phyloP scores from a whole-genome alignment of 2,797 vertebrate species.

The Austrolebias charrua region DNA sequence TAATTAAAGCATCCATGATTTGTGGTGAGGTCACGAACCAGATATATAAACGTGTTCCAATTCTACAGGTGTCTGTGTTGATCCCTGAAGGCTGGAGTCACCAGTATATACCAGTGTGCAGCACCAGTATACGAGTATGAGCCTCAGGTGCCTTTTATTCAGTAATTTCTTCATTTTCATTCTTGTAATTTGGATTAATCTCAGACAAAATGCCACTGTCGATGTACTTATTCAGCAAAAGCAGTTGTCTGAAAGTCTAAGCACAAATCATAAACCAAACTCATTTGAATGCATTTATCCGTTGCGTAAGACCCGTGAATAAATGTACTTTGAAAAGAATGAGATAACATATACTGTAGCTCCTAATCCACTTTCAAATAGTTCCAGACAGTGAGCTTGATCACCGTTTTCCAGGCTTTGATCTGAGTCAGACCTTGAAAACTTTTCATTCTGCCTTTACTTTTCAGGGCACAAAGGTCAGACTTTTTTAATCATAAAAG shows the following conservation, averaged over 20 bases:
- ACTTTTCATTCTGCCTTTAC: conserved; percentile 40
- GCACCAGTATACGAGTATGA: not conserved
- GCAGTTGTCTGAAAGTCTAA: conserved; percentile 34
- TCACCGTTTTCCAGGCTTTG: conserved; percentile 47
- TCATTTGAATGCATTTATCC: conserved; percentile 45
- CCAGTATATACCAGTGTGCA: not conserved
- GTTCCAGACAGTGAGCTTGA: conserved; percentile 47
- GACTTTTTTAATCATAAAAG: conserved; percentile 48
- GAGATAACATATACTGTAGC: conserved; percentile 45
- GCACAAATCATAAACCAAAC: conserved; percentile 35
- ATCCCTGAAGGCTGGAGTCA: not conserved
- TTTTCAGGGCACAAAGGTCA: conserved; percentile 41
- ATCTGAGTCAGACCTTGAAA: conserved; percentile 53
- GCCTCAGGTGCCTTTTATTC: conserved; percentile 18
- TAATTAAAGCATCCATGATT: conserved; percentile 20
- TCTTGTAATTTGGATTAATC: conserved; percentile 29
- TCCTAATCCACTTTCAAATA: conserved; percentile 56
- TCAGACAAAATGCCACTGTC: conserved; percentile 32
- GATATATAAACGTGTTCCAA: conserved; percentile 8
- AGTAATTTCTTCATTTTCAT: conserved; percentile 16
- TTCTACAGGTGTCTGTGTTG: conserved; percentile 4
- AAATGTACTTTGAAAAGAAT: conserved; percentile 54
- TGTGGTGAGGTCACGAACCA: conserved; percentile 7
- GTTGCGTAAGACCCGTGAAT: conserved; percentile 42
- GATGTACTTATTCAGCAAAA: conserved; percentile 31